Evolutionary conservation across 2,113 vertebrate genomes (phyloP), one percentile per base, ranked within the genome.

Genomic region (Antechinus stuartii): DNA sequence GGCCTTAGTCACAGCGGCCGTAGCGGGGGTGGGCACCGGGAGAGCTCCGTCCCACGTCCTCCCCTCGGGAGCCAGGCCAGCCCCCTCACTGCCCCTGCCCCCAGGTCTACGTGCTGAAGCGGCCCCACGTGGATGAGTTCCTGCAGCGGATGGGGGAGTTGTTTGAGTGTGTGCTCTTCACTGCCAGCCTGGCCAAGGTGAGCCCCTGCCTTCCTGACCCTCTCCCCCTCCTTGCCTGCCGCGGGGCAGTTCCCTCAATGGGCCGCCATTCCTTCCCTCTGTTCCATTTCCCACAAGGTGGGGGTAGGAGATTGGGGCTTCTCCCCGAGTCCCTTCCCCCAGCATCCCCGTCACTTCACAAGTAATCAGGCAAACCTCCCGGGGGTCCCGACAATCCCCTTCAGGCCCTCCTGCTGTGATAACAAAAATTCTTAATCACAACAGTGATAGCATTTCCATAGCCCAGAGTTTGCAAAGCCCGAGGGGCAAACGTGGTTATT

Each of bases 81-180:
- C 22, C 90, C 89, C 97, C 96, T 97, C 93, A 97, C 95, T 93
- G 92, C 52, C 92, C 94, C 42, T 1, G 56, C 94, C 97, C 55
- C 0, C 98, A 99, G 99, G 99, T 99, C 53, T 99, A 99, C 0
- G 99, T 99, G 94, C 98, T 99, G 95, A 99, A 99, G 98, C 98
- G 99, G 96, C 99, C 99, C 0, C 99, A 99, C 0, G 99, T 99
- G 47, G 99, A 99, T 0, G 99, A 99, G 97, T 99, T 99, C 98
- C 98, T 99, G 14, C 99, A 99, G 97, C 98, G 99, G 92, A 99
- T 99, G 99, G 99, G 99, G 0, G 99, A 99, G 98, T 97, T 99
- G 97, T 99, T 99, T 0, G 99, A 99, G 97, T 99, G 99, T 0
- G 99, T 99, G 94, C 98, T 99, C 90, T 99, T 99, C 99, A 99